Percentiles rank a stretch among this genome's conserved stretches.
Conservation (phyloP, 2,888 invertebrate species). For the Dioctria rufipes region DNA sequence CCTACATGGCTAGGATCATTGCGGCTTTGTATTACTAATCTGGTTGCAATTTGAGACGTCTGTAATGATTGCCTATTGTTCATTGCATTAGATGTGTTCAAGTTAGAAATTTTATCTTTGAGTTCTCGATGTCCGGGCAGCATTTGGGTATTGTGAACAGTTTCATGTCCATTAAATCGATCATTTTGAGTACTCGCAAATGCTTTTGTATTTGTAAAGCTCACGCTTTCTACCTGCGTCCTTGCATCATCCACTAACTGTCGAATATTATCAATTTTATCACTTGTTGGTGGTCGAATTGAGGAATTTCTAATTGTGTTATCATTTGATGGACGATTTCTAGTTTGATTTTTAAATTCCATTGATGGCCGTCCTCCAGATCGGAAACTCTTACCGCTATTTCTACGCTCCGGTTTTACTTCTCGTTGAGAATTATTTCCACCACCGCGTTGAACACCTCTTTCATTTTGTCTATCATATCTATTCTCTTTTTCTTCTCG, state of each 20-base stretch:
- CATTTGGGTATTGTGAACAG: constrained; percentile 37
- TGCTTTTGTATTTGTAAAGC: constrained; percentile 61
- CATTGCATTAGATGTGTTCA: constrained; percentile 27
- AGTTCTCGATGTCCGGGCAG: constrained; percentile 11
- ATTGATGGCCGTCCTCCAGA: constrained; percentile 62
- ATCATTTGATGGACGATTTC: constrained; percentile 61
- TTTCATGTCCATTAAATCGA: constrained; percentile 53
- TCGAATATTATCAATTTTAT: constrained; percentile 12
- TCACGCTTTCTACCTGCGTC: constrained; percentile 58
- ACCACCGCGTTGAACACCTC: constrained; percentile 48
- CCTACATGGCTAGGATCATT: constrained; percentile 70
- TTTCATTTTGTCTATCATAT: constrained; percentile 62
- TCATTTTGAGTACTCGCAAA: constrained; percentile 41
- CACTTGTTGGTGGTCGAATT: background rate
- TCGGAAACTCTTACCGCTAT: constrained; percentile 61
- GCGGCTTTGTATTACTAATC: constrained; percentile 55
- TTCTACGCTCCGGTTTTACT: constrained; percentile 51
- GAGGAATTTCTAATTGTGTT: constrained; percentile 11
- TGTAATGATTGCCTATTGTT: constrained; percentile 29
- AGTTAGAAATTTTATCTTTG: constrained; percentile 44
- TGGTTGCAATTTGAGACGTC: constrained; percentile 43
- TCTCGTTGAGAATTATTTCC: constrained; percentile 40
- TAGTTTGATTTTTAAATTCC: constrained; percentile 67
- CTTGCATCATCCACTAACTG: constrained; percentile 36
- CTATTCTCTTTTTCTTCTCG: constrained; percentile 69